phyloP scores from a whole-genome alignment of 1,140 invertebrate species.

The Heterodera schachtii region DNA sequence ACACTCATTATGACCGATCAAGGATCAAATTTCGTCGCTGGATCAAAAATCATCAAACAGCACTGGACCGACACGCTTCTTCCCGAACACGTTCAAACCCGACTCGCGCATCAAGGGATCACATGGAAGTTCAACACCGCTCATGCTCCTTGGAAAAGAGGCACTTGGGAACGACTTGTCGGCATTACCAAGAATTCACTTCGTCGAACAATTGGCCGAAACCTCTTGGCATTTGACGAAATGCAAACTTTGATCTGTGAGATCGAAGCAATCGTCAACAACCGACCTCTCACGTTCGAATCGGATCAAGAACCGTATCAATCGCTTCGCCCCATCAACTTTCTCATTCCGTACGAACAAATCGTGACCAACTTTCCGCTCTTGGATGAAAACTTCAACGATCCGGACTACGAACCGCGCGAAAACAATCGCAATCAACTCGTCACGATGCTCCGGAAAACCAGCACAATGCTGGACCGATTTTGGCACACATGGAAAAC shows the following conservation, averaged over 20 bases:
- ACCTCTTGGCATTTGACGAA: not conserved
- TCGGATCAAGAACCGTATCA: not conserved
- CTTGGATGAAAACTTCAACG: not conserved
- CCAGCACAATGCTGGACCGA: not conserved
- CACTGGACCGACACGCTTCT: too few species aligned
- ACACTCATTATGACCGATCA: too few species aligned
- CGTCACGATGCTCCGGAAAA: not conserved
- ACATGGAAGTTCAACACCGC: too few species aligned
- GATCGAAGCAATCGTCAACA: slow-evolving; percentile 11
- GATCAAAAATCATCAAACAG: too few species aligned
- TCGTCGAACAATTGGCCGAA: not conserved
- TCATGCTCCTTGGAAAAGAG: too few species aligned
- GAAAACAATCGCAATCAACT: not conserved
- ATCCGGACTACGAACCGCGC: not conserved
- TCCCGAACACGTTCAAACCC: too few species aligned
- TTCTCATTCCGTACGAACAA: not conserved
- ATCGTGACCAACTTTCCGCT: not conserved
- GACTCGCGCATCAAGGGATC: too few species aligned
- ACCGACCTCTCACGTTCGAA: slow-evolving; percentile 4
- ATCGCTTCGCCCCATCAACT: not conserved
- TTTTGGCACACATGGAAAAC: slow-evolving; percentile 4
- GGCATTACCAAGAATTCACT: not conserved
- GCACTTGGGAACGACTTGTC: too few species aligned
- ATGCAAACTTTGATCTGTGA: slow-evolving; percentile 8
- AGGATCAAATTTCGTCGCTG: too few species aligned